Conservation (phyloP, 2,113 vertebrate genomes). For the Nycticorax nycticorax region DNA sequence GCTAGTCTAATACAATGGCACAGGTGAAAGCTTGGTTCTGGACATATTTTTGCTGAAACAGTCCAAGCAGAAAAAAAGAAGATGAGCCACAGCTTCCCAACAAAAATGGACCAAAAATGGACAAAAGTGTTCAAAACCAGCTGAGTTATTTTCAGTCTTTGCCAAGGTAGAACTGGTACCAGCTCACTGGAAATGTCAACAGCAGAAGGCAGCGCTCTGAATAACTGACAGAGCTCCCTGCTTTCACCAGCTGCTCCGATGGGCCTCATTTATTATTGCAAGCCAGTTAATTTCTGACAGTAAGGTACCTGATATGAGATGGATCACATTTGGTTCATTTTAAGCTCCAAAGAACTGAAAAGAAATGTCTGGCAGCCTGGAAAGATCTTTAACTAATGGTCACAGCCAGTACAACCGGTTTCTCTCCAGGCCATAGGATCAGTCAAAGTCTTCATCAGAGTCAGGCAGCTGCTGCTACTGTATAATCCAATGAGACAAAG, state of each 20-base stretch:
- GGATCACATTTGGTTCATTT: constrained; percentile 24
- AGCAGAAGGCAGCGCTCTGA: not conserved
- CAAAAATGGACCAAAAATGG: not conserved
- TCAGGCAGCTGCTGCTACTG: constrained; percentile 45
- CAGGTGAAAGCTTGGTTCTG: not conserved
- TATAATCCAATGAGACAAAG: not conserved
- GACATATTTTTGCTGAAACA: not conserved
- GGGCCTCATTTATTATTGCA: not conserved
- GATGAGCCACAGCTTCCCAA: not conserved
- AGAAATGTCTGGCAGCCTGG: not conserved
- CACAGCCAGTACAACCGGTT: not conserved
- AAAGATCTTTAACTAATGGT: not conserved
- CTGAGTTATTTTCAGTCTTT: not conserved
- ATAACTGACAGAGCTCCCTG: not conserved
- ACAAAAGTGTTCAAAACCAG: not conserved
- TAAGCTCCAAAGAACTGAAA: constrained; percentile 27
- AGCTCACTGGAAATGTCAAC: not conserved
- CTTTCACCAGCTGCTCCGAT: not conserved
- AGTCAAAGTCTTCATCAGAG: constrained; percentile 16
- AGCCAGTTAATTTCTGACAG: not conserved
- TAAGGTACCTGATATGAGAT: not conserved
- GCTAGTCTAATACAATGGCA: not conserved
- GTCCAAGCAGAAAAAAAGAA: not conserved
- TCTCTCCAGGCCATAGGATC: constrained; percentile 7
- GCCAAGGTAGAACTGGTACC: not conserved